These are phyloP conservation scores for Clarias gariepinus DNA, from an alignment of 2,113 vertebrate genomes.

Conservation along the genomic window DNA sequence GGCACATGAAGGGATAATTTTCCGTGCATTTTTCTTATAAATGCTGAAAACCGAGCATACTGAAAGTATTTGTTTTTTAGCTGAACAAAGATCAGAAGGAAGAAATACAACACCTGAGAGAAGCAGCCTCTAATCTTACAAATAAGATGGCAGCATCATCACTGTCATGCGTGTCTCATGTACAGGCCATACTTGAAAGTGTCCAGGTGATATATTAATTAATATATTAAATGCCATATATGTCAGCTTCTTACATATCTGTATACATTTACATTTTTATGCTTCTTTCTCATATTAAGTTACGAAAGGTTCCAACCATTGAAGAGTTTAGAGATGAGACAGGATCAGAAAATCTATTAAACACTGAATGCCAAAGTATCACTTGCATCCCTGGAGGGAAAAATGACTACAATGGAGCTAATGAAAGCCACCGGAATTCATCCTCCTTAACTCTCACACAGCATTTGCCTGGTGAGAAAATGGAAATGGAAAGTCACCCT, in stretches of 20 bases:
- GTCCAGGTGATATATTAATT: constrained; percentile 62
- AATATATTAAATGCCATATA: too few relatives aligned
- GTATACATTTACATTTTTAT: background rate
- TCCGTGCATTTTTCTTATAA: background rate
- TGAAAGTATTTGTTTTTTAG: constrained; percentile 57
- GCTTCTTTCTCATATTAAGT: constrained; percentile 53
- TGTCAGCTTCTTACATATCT: background rate
- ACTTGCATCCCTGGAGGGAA: background rate
- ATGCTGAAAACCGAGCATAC: background rate
- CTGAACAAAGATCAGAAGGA: constrained; percentile 60
- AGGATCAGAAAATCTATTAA: background rate
- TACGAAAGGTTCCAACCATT: constrained; percentile 65
- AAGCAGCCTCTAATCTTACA: constrained; percentile 48
- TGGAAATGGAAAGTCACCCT: constrained; percentile 9
- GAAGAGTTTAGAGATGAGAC: constrained; percentile 63
- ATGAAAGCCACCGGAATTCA: constrained; percentile 26
- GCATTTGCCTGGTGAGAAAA: constrained; percentile 21
- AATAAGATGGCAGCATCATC: constrained; percentile 42
- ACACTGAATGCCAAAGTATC: constrained; percentile 2
- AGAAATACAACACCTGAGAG: constrained; percentile 65
- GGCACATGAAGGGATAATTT: background rate
- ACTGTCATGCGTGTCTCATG: constrained; percentile 54
- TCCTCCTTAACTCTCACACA: background rate
- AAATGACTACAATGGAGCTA: background rate
- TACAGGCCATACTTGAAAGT: constrained; percentile 64